Conservation (phyloP, 2,888 invertebrate species). For the Clitarchus hookeri region DNA sequence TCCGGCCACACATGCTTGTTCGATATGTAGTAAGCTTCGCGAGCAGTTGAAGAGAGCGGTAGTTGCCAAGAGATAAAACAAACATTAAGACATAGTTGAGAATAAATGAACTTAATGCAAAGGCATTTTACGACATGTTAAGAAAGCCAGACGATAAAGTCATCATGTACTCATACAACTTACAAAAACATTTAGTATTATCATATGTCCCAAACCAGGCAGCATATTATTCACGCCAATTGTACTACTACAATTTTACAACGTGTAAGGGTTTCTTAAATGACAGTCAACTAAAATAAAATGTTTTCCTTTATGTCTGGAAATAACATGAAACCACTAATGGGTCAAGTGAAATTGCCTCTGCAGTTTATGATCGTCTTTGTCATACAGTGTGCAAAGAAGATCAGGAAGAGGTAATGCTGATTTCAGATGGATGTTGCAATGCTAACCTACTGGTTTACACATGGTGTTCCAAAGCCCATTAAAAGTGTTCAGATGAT, state of each 20-base stretch:
- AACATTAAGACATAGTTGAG: background rate
- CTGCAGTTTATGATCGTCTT: background rate
- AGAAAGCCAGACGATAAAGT: background rate
- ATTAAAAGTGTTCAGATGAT: background rate
- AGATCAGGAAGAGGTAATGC: background rate
- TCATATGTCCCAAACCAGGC: background rate
- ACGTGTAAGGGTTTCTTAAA: background rate
- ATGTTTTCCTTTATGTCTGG: slow-evolving; percentile 8
- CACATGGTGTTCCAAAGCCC: background rate
- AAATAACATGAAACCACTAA: background rate
- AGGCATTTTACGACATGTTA: background rate
- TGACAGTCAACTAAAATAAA: background rate
- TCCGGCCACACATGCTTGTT: background rate
- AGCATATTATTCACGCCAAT: background rate
- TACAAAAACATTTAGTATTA: background rate
- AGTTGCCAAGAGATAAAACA: background rate
- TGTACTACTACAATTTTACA: slow-evolving; percentile 21
- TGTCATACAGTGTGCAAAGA: background rate
- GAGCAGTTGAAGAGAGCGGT: background rate
- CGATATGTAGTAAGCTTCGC: background rate
- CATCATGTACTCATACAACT: background rate
- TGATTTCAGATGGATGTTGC: background rate
- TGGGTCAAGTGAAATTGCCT: background rate
- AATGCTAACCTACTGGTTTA: background rate
- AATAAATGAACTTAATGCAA: background rate